These are phyloP conservation scores for Saguinus midas DNA, from an alignment of 2,113 vertebrate species.

Conservation along the genomic window DNA sequence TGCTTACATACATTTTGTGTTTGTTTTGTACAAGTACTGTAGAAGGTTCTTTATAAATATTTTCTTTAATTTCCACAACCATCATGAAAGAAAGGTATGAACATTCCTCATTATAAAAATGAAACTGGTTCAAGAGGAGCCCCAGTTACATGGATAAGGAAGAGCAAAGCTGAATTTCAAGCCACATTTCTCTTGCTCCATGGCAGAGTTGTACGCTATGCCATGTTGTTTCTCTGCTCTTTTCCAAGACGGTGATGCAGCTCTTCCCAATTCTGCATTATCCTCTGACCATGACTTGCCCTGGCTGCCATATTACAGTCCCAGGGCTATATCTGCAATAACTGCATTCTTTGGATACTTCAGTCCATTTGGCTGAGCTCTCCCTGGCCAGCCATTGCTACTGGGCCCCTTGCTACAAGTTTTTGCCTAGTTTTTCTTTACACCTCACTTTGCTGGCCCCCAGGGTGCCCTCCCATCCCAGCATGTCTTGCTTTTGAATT, in stretches of 20 bases:
- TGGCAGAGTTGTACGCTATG: background rate
- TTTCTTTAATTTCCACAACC: background rate
- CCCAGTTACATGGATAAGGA: background rate
- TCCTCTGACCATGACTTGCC: background rate
- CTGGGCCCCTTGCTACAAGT: background rate
- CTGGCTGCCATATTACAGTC: background rate
- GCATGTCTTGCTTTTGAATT: background rate
- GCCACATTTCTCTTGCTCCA: background rate
- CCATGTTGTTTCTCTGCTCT: background rate
- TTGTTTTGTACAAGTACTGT: background rate
- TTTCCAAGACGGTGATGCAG: background rate
- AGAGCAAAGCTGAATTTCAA: background rate
- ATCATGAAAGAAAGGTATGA: background rate
- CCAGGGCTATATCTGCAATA: background rate
- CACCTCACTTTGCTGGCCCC: background rate
- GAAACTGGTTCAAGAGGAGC: background rate
- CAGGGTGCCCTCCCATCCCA: background rate
- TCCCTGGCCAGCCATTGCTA: background rate
- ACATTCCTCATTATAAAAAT: background rate
- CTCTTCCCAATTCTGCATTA: background rate
- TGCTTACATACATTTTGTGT: background rate
- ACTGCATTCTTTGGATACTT: background rate
- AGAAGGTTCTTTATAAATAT: background rate
- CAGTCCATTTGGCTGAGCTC: background rate
- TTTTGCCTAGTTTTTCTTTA: background rate